These are phyloP conservation scores for Apoda limacodes DNA, from an alignment of 2,888 invertebrate species.

Conservation along the genomic window DNA sequence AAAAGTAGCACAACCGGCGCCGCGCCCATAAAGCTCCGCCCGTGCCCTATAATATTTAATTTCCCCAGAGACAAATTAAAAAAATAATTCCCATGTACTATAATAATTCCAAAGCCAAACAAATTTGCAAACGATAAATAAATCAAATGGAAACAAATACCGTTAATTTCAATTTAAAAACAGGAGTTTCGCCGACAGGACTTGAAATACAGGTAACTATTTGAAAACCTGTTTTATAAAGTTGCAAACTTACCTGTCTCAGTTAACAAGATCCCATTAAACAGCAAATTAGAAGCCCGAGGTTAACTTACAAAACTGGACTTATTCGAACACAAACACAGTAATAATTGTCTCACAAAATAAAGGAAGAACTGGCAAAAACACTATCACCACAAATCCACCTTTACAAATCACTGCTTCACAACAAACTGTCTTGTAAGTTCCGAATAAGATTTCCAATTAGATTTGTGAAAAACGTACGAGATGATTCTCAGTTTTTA, in stretches of 20 bases:
- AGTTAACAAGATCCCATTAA: slow-evolving; percentile 67
- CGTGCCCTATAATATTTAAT: too few relatives aligned
- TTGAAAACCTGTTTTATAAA: slow-evolving; percentile 11
- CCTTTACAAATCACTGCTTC: slow-evolving; percentile 31
- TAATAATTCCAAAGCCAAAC: too few relatives aligned
- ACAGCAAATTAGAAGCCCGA: slow-evolving; percentile 41
- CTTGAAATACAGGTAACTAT: too few relatives aligned
- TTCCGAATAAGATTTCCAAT: slow-evolving; percentile 36
- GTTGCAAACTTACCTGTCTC: slow-evolving; percentile 49
- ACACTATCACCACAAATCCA: slow-evolving; percentile 28
- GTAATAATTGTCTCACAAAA: slow-evolving; percentile 48
- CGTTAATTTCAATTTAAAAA: too few relatives aligned
- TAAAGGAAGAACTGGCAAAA: slow-evolving; percentile 54
- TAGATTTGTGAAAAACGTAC: too few relatives aligned
- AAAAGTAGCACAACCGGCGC: slow-evolving; percentile 54
- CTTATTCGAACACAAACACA: slow-evolving; percentile 60
- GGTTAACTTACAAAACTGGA: slow-evolving; percentile 38
- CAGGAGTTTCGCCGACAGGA: too few relatives aligned
- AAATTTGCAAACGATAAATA: too few relatives aligned
- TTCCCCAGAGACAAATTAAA: too few relatives aligned
- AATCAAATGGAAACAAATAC: too few relatives aligned
- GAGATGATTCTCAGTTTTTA: slow-evolving; percentile 37
- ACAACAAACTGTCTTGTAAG: slow-evolving; percentile 27
- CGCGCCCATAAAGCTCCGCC: slow-evolving; percentile 48
- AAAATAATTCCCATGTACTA: too few relatives aligned